Conservation (phyloP, 1,140 invertebrate genomes). For the Sycophila sp. region DNA sequence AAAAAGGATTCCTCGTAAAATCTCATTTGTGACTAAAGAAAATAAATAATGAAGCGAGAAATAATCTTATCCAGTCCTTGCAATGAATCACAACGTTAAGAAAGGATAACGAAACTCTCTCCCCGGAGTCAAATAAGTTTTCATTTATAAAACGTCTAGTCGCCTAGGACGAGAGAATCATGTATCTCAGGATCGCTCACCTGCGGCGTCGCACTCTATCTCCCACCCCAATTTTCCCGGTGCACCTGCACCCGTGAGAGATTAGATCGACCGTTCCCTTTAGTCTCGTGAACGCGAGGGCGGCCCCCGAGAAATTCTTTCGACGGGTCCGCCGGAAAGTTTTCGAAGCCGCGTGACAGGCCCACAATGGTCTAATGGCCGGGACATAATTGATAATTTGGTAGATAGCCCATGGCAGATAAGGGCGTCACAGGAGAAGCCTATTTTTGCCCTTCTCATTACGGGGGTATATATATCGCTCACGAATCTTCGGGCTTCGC, state of each 20-base stretch:
- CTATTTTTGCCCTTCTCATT: background rate
- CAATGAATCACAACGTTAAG: too few relatives aligned
- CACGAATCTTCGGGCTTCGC: background rate
- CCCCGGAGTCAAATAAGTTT: background rate
- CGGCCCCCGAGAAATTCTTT: background rate
- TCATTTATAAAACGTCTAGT: constrained; percentile 9
- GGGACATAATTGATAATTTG: constrained; percentile 26
- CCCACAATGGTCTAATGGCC: background rate
- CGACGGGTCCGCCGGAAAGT: background rate
- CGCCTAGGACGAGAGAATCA: background rate
- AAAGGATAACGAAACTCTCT: background rate
- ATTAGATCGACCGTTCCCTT: constrained; percentile 26
- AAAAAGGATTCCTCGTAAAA: too few relatives aligned
- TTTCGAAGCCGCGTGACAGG: background rate
- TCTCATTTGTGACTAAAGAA: too few relatives aligned
- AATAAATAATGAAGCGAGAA: too few relatives aligned
- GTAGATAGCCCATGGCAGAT: background rate
- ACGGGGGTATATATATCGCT: background rate
- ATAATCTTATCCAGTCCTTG: too few relatives aligned
- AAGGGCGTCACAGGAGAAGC: background rate
- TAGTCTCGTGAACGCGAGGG: background rate
- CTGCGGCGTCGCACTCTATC: background rate
- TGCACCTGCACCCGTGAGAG: constrained; percentile 20
- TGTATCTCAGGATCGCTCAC: constrained; percentile 6
- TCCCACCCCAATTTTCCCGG: background rate